phyloP scores from a whole-genome alignment of 2,888 invertebrate species.

The Pinctada fucata region DNA sequence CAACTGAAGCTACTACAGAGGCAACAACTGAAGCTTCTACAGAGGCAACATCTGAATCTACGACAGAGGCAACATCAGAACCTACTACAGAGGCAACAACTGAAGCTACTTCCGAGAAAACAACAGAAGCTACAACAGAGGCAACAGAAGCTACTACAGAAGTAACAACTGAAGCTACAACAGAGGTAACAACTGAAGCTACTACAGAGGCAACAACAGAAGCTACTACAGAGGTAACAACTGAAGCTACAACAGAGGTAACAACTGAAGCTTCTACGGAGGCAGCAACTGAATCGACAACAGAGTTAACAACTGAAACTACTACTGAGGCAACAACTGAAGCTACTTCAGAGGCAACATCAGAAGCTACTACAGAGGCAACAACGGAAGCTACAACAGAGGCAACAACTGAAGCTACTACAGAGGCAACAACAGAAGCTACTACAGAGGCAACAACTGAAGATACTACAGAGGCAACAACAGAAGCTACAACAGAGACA shows the following conservation, averaged over 20 bases:
- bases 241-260: not conserved
- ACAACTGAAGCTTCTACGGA: not conserved
- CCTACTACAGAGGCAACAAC: not conserved
- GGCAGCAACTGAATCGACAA: not conserved
- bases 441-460: not conserved
- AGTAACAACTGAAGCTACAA: not conserved
- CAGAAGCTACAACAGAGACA: not conserved
- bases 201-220: not conserved
- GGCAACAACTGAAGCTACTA: not conserved
- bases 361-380: not conserved
- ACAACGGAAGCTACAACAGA: not conserved
- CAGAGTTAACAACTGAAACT: not conserved
- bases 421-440: not conserved
- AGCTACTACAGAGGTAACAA: not conserved
- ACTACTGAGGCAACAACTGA: not conserved
- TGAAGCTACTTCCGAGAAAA: not conserved
- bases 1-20: not conserved
- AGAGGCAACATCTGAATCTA: not conserved
- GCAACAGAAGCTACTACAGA: not conserved
- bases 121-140: not conserved
- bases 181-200: not conserved
- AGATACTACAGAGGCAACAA: not conserved
- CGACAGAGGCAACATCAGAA: not conserved
- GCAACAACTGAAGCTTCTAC: not conserved
- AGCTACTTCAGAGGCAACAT: not conserved